Conservation (phyloP, 2,888 invertebrate species). For the Onthophagus sagittarius region DNA sequence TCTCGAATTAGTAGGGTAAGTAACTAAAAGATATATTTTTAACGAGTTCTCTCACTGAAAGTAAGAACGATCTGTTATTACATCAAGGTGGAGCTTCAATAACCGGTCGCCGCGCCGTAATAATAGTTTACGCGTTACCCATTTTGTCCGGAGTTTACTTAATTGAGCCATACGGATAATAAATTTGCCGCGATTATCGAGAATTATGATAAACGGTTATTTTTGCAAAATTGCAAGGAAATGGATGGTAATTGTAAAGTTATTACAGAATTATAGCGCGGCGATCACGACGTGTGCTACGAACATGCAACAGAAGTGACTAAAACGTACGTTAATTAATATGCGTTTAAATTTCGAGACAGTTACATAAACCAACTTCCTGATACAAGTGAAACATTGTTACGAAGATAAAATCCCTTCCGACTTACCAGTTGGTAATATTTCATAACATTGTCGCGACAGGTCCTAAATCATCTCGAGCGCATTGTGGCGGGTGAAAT, state of each 20-base stretch:
- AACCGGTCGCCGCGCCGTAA: background rate
- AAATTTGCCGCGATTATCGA: background rate
- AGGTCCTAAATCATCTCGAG: background rate
- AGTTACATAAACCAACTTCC: too few species aligned
- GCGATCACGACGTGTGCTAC: background rate
- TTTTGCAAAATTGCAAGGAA: background rate
- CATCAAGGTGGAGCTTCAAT: background rate
- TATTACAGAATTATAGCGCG: background rate
- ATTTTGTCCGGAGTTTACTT: slow-evolving; percentile 2
- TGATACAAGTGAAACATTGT: background rate
- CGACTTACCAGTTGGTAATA: background rate
- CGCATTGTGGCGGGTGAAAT: background rate
- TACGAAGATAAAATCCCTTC: background rate
- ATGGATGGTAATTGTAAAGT: background rate
- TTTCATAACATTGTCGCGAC: background rate
- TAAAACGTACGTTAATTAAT: background rate
- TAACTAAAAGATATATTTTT: too few species aligned
- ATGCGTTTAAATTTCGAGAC: too few species aligned
- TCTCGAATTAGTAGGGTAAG: background rate
- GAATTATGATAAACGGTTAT: background rate
- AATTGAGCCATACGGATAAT: background rate
- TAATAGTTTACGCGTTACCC: background rate
- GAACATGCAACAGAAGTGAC: background rate
- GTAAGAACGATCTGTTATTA: background rate
- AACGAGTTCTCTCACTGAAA: background rate